Percentiles rank a stretch among this genome's conserved stretches.
Conservation (phyloP, 2,888 invertebrate species). For the Metellina segmentata region DNA sequence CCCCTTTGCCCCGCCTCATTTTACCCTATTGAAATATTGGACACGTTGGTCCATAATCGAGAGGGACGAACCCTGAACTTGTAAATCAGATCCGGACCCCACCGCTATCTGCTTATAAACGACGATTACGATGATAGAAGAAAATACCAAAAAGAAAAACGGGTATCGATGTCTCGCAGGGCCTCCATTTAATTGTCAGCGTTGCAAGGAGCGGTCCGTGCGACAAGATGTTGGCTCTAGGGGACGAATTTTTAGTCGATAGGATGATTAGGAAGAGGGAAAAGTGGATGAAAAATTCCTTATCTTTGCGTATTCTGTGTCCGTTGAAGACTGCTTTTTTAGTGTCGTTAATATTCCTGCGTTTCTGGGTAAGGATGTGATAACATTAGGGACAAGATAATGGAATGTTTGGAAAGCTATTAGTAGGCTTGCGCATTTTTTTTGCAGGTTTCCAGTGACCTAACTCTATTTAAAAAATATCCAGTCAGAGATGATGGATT, state of each 20-base stretch:
- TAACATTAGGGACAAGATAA: conserved; percentile 29
- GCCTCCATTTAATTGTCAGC: conserved; percentile 69
- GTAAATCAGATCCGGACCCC: conserved; percentile 64
- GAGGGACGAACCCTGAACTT: conserved; percentile 63
- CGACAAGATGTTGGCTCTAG: conserved; percentile 52
- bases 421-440: conserved; percentile 6
- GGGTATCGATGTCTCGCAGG: conserved; percentile 56
- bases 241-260: conserved; percentile 37
- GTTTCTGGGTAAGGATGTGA: conserved; percentile 8
- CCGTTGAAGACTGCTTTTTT: neutral
- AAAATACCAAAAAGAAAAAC: conserved; percentile 63
- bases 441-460: neutral
- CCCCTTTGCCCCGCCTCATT: conserved; percentile 49
- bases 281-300: conserved; percentile 34
- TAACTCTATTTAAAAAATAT: neutral
- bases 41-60: conserved; percentile 68
- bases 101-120: conserved; percentile 34
- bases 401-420: conserved; percentile 47
- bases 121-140: conserved; percentile 62
- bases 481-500: neutral
- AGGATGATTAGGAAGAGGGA: conserved; percentile 53
- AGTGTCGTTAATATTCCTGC: neutral
- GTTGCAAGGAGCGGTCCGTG: conserved; percentile 68
- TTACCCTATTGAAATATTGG: conserved; percentile 70
- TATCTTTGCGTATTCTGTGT: conserved; percentile 38